Conservation (phyloP, 2,888 invertebrate genomes). For the Thysanoteuthis rhombus region DNA sequence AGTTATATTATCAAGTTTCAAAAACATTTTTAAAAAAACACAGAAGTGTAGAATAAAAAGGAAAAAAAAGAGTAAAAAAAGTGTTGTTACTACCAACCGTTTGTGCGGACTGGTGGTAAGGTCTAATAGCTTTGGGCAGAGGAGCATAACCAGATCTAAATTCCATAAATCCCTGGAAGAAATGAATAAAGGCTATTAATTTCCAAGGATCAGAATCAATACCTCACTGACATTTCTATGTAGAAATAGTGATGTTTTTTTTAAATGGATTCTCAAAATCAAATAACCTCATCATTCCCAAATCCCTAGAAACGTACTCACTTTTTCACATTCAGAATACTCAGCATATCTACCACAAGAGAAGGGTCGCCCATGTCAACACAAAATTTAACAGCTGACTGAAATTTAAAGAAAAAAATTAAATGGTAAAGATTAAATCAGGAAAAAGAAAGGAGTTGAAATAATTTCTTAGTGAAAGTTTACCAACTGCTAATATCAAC, state of each 20-base stretch:
- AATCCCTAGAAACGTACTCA: neutral
- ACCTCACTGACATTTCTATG: too few relatives aligned
- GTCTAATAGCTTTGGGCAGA: slow-evolving; percentile 19
- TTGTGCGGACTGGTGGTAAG: slow-evolving; percentile 23
- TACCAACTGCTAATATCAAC: too few relatives aligned
- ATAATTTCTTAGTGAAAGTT: neutral
- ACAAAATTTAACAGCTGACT: neutral
- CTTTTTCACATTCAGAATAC: slow-evolving; percentile 23
- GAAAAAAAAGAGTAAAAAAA: too few relatives aligned
- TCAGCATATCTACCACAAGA: slow-evolving; percentile 29
- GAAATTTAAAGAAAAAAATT: neutral
- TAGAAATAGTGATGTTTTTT: too few relatives aligned
- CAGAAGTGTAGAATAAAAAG: too few relatives aligned
- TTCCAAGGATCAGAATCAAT: too few relatives aligned
- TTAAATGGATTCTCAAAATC: too few relatives aligned
- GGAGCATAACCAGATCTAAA: neutral
- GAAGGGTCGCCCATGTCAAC: neutral
- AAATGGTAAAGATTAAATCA: neutral
- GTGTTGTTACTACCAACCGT: neutral
- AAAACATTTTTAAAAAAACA: too few relatives aligned
- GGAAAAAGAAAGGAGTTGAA: too few relatives aligned
- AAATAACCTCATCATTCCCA: neutral
- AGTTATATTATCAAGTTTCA: too few relatives aligned
- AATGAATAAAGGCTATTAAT: neutral
- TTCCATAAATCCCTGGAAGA: slow-evolving; percentile 27